A percentile compares a stretch with the other conserved stretches of the same genome.
Conservation (phyloP, 1,140 invertebrate species). For the Nylanderia fulva region DNA sequence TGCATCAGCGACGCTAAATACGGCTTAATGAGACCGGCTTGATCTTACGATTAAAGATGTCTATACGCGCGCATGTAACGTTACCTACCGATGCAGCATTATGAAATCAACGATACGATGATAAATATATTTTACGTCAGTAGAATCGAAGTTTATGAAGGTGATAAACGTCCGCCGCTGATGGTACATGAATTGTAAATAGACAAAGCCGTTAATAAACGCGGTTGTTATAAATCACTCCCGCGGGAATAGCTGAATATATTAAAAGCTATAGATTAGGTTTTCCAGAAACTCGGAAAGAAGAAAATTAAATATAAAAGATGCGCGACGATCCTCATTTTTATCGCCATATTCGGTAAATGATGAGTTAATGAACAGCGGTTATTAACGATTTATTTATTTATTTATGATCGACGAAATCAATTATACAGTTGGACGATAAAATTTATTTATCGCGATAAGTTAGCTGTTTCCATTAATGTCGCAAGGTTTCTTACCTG, state of each 20-base stretch:
- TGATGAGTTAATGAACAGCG: neutral
- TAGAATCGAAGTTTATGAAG: slow-evolving; percentile 72
- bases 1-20: slow-evolving; percentile 52
- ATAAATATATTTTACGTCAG: slow-evolving; percentile 71
- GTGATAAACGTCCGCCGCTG: slow-evolving; percentile 67
- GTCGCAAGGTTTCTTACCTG: neutral
- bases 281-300: slow-evolving; percentile 15
- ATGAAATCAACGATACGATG: slow-evolving; percentile 73
- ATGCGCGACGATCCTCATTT: neutral
- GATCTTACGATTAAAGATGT: slow-evolving; percentile 42
- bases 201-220: slow-evolving; percentile 72
- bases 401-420: slow-evolving; percentile 16
- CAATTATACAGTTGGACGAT: slow-evolving; percentile 2
- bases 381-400: slow-evolving; percentile 18
- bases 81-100: slow-evolving; percentile 52
- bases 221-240: slow-evolving; percentile 67
- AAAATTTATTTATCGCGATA: slow-evolving; percentile 16
- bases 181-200: slow-evolving; percentile 74
- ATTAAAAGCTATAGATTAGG: slow-evolving; percentile 1
- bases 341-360: neutral
- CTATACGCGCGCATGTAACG: slow-evolving; percentile 22
- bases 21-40: slow-evolving; percentile 53
- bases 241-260: neutral
- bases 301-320: slow-evolving; percentile 4
- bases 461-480: slow-evolving; percentile 8